phyloP scores from a whole-genome alignment of 2,113 vertebrate species.

The Pagrus major region DNA sequence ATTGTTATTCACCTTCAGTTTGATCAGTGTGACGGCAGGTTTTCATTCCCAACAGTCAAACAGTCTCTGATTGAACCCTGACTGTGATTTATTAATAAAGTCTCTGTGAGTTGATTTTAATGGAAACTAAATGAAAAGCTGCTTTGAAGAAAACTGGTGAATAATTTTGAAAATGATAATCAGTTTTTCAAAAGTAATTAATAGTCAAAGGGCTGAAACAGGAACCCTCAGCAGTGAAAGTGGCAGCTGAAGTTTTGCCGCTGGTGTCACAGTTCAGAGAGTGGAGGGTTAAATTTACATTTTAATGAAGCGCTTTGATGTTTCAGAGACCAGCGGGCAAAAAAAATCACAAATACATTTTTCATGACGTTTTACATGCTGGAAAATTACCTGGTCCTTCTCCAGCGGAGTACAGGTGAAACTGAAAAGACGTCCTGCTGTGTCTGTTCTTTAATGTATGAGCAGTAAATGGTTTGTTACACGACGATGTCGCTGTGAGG shows the following conservation, averaged over 20 bases:
- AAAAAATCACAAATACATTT: conserved; percentile 9
- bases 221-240: not conserved
- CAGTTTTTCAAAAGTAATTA: not conserved
- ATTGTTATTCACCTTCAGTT: no score
- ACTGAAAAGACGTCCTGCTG: not conserved
- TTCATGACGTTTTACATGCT: conserved; percentile 19
- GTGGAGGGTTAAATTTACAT: conserved; percentile 29
- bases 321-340: not conserved
- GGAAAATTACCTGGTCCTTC: conserved; percentile 7
- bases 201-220: not conserved
- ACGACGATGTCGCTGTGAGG: fast-evolving
- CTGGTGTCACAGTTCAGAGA: not conserved
- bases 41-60: no score
- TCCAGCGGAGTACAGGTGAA: not conserved
- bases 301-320: conserved; percentile 49
- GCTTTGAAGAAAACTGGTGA: not conserved
- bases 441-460: not conserved
- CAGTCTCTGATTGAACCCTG: no score
- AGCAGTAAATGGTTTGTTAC: not conserved
- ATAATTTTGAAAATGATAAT: not conserved
- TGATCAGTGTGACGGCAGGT: no score
- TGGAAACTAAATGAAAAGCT: not conserved
- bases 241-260: not conserved
- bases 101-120: not conserved
- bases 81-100: no score